A percentile compares a stretch with the other conserved stretches of the same genome.
phyloP scores from a whole-genome alignment of 2,888 invertebrate genomes.

The Unio pictorum region DNA sequence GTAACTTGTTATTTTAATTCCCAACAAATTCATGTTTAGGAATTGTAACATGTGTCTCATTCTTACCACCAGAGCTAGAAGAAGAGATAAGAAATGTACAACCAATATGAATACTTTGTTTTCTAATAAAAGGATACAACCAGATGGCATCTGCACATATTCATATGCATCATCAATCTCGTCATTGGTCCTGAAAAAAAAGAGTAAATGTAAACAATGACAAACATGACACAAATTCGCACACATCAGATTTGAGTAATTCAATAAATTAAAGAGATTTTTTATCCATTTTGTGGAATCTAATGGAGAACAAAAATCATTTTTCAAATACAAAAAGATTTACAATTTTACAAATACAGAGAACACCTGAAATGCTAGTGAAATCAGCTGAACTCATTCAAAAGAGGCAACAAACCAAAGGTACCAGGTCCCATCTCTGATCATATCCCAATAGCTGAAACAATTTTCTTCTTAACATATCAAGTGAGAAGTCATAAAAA shows the following conservation, averaged over 20 bases:
- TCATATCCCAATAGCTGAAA: too few species aligned
- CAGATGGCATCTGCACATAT: constrained; percentile 66
- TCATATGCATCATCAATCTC: constrained; percentile 49
- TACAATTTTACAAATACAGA: too few species aligned
- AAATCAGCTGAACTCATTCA: background rate
- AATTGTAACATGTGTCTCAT: too few species aligned
- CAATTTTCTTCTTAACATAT: too few species aligned
- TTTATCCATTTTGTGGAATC: too few species aligned
- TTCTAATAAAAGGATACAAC: constrained; percentile 67
- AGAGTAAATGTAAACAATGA: background rate
- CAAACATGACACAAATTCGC: background rate
- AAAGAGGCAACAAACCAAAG: background rate
- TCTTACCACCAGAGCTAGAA: background rate
- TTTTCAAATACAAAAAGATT: too few species aligned
- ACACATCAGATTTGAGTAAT: background rate
- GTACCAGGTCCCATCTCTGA: too few species aligned
- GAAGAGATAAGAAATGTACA: background rate
- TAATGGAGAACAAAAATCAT: too few species aligned
- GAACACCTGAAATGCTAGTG: background rate
- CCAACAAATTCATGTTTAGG: too few species aligned
- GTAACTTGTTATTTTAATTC: too few species aligned
- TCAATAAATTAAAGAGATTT: background rate
- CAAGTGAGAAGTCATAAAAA: too few species aligned
- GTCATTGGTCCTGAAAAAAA: constrained; percentile 29
- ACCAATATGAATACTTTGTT: background rate